Evolutionary conservation across 2,797 vertebrate genomes (phyloP).

Genomic region (Spea hammondii): DNA sequence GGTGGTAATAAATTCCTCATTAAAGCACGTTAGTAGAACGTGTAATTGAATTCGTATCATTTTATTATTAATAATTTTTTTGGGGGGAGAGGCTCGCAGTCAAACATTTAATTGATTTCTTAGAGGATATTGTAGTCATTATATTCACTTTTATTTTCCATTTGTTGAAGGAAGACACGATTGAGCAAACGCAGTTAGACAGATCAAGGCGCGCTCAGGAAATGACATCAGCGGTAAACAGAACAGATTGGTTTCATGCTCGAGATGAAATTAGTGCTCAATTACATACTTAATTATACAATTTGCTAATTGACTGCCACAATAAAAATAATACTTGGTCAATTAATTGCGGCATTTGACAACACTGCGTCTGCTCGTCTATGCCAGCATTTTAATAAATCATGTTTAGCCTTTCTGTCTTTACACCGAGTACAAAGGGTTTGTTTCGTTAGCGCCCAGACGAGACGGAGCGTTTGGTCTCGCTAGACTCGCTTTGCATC

Average conservation of each 20-base stretch:
- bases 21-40: conserved; percentile 31
- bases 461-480: too few relatives aligned
- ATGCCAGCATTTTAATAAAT: neutral
- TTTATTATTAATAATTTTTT: conserved; percentile 38
- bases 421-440: too few relatives aligned
- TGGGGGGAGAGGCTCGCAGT: conserved; percentile 19
- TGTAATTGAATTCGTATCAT: conserved; percentile 48
- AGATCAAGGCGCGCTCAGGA: conserved; percentile 30
- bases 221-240: conserved; percentile 46
- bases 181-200: conserved; percentile 11
- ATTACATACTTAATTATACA: conserved; percentile 40
- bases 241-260: conserved; percentile 31
- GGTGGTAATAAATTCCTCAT: conserved; percentile 40
- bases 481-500: too few relatives aligned
- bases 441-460: too few relatives aligned
- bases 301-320: conserved; percentile 44
- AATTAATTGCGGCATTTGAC: conserved; percentile 40
- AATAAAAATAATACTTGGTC: conserved; percentile 45
- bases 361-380: conserved; percentile 11
- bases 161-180: conserved; percentile 35
- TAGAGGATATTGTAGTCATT: conserved; percentile 47
- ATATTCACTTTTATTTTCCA: conserved; percentile 28
- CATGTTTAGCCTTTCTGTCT: neutral
- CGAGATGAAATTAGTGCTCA: conserved; percentile 37
- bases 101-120: conserved; percentile 51